Evolutionary conservation across 2,888 invertebrate genomes (phyloP).

Genomic region (Andricus curvator): DNA sequence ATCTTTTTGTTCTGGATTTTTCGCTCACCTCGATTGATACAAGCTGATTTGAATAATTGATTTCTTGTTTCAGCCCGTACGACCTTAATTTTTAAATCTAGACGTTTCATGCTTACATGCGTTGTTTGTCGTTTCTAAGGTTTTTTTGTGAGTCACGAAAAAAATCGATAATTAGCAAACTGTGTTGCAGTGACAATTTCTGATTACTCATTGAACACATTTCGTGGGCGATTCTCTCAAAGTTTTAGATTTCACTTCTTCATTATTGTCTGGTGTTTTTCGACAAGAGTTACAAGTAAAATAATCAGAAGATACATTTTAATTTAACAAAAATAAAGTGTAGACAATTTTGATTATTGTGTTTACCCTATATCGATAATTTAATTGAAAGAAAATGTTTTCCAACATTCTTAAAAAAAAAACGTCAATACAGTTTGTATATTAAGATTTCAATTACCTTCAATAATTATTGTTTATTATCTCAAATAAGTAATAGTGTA

Average conservation of each 20-base stretch:
- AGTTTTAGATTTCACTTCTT: background rate
- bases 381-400: too few species aligned
- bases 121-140: conserved; percentile 13
- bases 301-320: too few species aligned
- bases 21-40: background rate
- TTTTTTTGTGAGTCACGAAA: conserved; percentile 24
- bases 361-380: too few species aligned
- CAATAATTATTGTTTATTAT: too few species aligned
- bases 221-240: background rate
- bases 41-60: conserved; percentile 39
- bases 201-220: background rate
- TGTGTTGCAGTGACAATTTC: background rate
- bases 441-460: too few species aligned
- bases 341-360: too few species aligned
- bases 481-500: too few species aligned
- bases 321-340: too few species aligned
- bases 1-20: conserved; percentile 10
- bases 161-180: conserved; percentile 21
- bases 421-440: too few species aligned
- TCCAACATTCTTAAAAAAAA: too few species aligned
- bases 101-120: background rate
- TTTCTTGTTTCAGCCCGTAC: conserved; percentile 12
- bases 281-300: too few species aligned
- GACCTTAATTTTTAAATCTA: conserved; percentile 29
- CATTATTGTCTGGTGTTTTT: too few species aligned